A percentile compares a stretch with the other conserved stretches of the same genome.
Evolutionary conservation across 1,140 invertebrate genomes (phyloP).

Genomic region (Rhyzopertha dominica): DNA sequence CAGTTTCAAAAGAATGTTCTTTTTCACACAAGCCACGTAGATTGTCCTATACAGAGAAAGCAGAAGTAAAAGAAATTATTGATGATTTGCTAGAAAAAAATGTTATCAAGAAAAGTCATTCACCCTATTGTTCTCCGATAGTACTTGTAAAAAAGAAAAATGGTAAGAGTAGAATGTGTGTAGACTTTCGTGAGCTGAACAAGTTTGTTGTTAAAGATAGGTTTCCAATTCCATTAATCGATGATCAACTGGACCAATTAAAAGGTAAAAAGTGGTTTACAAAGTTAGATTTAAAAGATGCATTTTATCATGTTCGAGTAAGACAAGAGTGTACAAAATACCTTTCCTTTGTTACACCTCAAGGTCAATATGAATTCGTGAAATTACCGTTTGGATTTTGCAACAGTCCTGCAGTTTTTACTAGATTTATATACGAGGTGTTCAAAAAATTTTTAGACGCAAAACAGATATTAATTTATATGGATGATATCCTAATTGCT

Average conservation of each 20-base stretch:
- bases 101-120: no score
- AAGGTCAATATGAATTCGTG: constrained; percentile 29
- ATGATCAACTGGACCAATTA: constrained; percentile 28
- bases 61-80: no score
- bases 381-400: constrained; percentile 26
- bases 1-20: no score
- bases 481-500: constrained; percentile 23
- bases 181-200: constrained; percentile 32
- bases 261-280: constrained; percentile 25
- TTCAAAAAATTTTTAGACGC: constrained; percentile 11
- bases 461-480: constrained; percentile 19
- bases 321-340: constrained; percentile 23
- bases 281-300: constrained; percentile 35
- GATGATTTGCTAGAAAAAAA: no score
- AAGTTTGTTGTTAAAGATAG: constrained; percentile 25
- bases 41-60: no score
- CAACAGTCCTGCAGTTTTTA: constrained; percentile 16
- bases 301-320: constrained; percentile 31
- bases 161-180: constrained; percentile 20
- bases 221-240: constrained; percentile 31
- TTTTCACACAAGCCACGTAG: no score
- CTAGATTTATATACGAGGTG: constrained; percentile 7
- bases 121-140: no score
- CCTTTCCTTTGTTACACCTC: constrained; percentile 20
- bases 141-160: constrained; percentile 26